Percentiles rank a stretch among this genome's conserved stretches.
These are phyloP conservation scores for Cyprinodon diabolis DNA, from an alignment of 2,797 vertebrate species.

Conservation along the genomic window DNA sequence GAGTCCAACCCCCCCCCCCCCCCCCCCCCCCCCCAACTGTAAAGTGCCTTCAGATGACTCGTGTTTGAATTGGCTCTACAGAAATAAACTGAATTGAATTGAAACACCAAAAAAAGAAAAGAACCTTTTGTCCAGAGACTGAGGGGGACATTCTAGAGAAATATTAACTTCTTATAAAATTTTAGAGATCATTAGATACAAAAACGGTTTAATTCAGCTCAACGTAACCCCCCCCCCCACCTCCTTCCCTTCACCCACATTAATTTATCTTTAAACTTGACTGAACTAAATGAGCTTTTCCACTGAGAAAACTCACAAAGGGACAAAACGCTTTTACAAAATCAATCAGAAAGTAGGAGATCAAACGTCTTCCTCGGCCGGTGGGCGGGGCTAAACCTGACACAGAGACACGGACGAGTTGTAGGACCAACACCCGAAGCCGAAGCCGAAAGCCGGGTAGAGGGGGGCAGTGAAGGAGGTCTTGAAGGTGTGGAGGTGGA, in stretches of 20 bases:
- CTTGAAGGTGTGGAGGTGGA: slow-evolving; percentile 5
- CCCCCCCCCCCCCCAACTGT: too few species aligned
- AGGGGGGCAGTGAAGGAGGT: not conserved
- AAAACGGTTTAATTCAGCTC: not conserved
- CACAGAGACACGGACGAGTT: slow-evolving; percentile 6
- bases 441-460: slow-evolving; percentile 3
- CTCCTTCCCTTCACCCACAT: too few species aligned
- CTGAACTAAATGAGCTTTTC: not conserved
- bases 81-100: too few species aligned
- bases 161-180: not conserved
- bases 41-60: too few species aligned
- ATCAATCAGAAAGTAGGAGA: too few species aligned
- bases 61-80: too few species aligned
- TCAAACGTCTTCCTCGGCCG: too few species aligned
- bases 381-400: slow-evolving; percentile 1
- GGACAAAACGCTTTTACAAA: too few species aligned
- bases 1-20: too few species aligned
- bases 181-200: not conserved
- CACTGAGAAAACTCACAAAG: not conserved
- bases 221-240: not conserved
- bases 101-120: too few species aligned
- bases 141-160: not conserved
- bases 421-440: slow-evolving; percentile 23
- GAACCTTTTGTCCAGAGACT: not conserved
- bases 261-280: not conserved